Conservation (phyloP, 2,888 invertebrate genomes). For the Phengaris alcon region DNA sequence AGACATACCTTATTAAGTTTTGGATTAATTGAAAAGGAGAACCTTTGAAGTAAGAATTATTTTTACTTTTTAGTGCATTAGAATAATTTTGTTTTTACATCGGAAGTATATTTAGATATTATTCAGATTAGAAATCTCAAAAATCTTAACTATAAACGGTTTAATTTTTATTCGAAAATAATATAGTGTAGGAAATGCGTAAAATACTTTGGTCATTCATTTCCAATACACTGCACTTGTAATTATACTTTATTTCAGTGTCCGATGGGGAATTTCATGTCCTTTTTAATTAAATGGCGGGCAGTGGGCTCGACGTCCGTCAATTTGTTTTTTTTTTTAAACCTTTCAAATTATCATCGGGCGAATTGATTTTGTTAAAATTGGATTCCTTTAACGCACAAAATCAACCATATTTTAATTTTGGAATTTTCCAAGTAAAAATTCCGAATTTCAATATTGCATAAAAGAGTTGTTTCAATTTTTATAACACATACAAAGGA, state of each 20-base stretch:
- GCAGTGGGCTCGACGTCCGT: constrained; percentile 2
- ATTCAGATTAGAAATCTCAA: too few relatives aligned
- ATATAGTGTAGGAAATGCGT: neutral
- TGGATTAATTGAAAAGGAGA: too few relatives aligned
- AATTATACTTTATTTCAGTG: constrained; percentile 41
- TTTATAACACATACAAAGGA: neutral
- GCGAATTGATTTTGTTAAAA: constrained; percentile 21
- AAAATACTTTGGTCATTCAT: neutral
- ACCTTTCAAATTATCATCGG: constrained; percentile 21
- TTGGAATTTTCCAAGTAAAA: neutral
- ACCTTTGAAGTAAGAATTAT: too few relatives aligned
- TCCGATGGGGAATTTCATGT: constrained; percentile 38
- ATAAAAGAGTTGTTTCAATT: neutral
- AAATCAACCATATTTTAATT: neutral
- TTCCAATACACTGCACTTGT: constrained; percentile 16
- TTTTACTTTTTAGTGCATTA: too few relatives aligned
- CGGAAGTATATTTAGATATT: too few relatives aligned
- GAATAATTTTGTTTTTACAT: too few relatives aligned
- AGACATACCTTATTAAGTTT: too few relatives aligned
- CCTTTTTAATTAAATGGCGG: constrained; percentile 39
- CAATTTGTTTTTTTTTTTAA: constrained; percentile 37
- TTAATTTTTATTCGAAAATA: neutral
- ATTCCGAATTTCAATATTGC: neutral
- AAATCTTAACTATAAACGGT: too few relatives aligned
- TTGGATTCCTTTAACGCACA: constrained; percentile 18